phyloP scores from a whole-genome alignment of 2,888 invertebrate genomes.

The Noctua fimbriata region DNA sequence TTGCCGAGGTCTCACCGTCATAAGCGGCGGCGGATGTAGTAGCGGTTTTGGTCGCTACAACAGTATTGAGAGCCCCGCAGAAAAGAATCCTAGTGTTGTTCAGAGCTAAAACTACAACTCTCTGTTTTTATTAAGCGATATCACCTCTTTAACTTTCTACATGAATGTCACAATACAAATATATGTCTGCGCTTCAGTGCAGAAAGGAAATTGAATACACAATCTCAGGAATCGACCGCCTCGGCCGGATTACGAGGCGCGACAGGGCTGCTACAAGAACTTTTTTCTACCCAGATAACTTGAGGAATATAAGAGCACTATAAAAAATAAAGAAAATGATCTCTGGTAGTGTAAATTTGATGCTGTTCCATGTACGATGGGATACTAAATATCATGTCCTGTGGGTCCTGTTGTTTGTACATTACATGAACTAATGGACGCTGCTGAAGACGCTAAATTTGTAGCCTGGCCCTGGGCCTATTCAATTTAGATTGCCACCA shows the following conservation, averaged over 20 bases:
- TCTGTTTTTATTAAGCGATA: background rate
- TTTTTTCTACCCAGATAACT: constrained; percentile 16
- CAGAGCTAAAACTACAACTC: background rate
- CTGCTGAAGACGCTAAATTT: background rate
- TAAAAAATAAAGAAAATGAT: background rate
- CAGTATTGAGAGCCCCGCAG: background rate
- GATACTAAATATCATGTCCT: background rate
- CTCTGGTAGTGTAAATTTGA: background rate
- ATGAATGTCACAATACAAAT: constrained; percentile 69
- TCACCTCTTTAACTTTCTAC: constrained; percentile 40
- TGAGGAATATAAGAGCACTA: background rate
- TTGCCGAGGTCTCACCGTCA: too few species aligned
- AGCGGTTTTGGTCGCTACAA: too few species aligned
- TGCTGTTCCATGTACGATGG: background rate
- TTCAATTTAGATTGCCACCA: background rate
- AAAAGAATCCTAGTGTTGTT: background rate
- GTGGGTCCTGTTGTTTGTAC: background rate
- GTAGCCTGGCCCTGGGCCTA: background rate
- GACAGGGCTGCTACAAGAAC: constrained; percentile 52
- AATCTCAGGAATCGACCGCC: constrained; percentile 76
- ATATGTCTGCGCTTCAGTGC: constrained; percentile 71
- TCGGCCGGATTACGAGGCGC: constrained; percentile 62
- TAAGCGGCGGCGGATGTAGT: too few species aligned
- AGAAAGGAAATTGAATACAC: constrained; percentile 80
- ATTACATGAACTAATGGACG: background rate